Evolutionary conservation across 1,140 invertebrate genomes (phyloP), one percentile per base, ranked within the genome.

Genomic region (Rhopalosiphum maidis): DNA sequence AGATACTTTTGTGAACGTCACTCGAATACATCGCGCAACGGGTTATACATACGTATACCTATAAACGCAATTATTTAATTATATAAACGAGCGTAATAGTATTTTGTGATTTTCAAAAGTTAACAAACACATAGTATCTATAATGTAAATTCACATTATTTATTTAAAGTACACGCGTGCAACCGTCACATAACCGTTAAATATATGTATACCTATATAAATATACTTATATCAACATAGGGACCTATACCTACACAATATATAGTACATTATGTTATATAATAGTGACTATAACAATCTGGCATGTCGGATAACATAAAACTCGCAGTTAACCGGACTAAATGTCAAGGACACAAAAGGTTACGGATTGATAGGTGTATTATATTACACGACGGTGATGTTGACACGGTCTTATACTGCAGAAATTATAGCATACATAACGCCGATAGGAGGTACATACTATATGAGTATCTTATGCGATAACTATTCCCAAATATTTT

Each of bases 61-160:
- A 23, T 43, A 43, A 37, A 85, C 41, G 37, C 8, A 25, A 43
- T 85, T 22, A 43, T 85, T 85, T 41, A 85, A 85, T 85, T 85
- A 85, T 85, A 85, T 41, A 85, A 85, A 85, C 41, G 83, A 41
- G 41, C 37, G 37, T n/a, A 87, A 48, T 87, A 87, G 30, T 37
- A 54, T 89, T 77, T 89, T 37, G 22, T 89, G 87, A 89, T 89
- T 89, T 89, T 54, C 48, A 54, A 25, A 51, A 54, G 48, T 54
- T 23, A 2, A 48, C 23, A n/a, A 89, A 37, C 23, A 18, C 8
- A 11, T 23, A 54, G n/a, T 77, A 18, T 77, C 60, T 77, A 30
- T 60, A 60, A 35, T 54, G 11, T 54, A 89, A 6, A 77, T 77
- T 18, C 3, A 15, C 60, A 77, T 77, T n/a, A 77, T 68, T 88